Evolutionary conservation across 1,140 invertebrate species (phyloP).

Genomic region (Trichonephila inaurata): DNA sequence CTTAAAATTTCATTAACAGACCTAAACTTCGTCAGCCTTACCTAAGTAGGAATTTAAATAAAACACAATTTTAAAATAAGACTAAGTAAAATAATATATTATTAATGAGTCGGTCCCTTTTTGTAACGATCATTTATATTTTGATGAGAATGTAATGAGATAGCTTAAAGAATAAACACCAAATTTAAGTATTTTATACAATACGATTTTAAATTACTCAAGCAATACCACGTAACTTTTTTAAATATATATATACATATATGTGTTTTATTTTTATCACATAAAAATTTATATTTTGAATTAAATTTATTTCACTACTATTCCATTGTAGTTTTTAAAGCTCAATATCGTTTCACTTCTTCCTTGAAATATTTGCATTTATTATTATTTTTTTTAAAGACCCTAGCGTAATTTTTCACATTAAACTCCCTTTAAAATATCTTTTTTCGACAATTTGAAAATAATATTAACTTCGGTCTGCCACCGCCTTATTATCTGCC

Average conservation of each 20-base stretch:
- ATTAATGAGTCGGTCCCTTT: background rate
- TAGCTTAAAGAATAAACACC: background rate
- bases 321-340: too few species aligned
- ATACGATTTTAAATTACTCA: background rate
- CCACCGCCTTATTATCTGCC: background rate
- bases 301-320: too few species aligned
- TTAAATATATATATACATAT: too few species aligned
- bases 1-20: too few species aligned
- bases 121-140: background rate
- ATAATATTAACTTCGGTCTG: constrained; percentile 16
- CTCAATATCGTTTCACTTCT: background rate
- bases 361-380: background rate
- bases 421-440: background rate
- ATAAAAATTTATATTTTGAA: too few species aligned
- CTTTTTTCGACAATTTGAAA: background rate
- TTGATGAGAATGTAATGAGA: background rate
- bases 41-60: too few species aligned
- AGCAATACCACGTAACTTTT: background rate
- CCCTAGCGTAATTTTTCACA: background rate
- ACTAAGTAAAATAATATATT: too few species aligned
- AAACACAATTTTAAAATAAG: too few species aligned
- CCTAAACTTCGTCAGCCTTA: too few species aligned
- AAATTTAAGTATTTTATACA: background rate
- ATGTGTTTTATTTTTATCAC: too few species aligned
- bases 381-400: background rate